These are phyloP conservation scores for Callinectes sapidus DNA, from an alignment of 2,888 invertebrate genomes.

Conservation along the genomic window DNA sequence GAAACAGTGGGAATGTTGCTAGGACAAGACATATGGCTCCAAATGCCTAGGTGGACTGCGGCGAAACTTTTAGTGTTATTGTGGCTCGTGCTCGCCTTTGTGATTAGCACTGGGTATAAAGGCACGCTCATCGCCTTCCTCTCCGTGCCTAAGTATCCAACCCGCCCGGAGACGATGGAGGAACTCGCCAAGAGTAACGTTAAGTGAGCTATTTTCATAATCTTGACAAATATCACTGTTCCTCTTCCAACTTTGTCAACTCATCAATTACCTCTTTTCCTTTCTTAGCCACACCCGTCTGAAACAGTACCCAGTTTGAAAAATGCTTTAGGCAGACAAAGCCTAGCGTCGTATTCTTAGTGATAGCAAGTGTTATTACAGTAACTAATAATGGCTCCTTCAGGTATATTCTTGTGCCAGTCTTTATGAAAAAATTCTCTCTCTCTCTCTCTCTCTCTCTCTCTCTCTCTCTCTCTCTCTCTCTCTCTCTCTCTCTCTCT, in stretches of 20 bases:
- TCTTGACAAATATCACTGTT: background rate
- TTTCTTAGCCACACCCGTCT: background rate
- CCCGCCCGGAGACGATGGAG: constrained; percentile 49
- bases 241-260: background rate
- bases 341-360: background rate
- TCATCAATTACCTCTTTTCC: background rate
- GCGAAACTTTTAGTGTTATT: background rate
- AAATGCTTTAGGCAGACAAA: background rate
- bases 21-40: background rate
- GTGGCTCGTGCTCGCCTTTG: constrained; percentile 45
- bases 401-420: background rate
- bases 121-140: constrained; percentile 58
- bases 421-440: background rate
- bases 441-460: constrained; percentile 7
- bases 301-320: background rate
- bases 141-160: constrained; percentile 51
- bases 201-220: constrained; percentile 2
- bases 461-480: background rate
- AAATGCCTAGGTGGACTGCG: background rate
- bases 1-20: constrained; percentile 39
- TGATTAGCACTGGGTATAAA: constrained; percentile 45
- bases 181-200: constrained; percentile 42
- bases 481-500: no score
- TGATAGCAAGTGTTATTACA: background rate
- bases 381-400: background rate